Evolutionary conservation across 2,113 vertebrate species (phyloP).

Genomic region (Hippocampus comes): DNA sequence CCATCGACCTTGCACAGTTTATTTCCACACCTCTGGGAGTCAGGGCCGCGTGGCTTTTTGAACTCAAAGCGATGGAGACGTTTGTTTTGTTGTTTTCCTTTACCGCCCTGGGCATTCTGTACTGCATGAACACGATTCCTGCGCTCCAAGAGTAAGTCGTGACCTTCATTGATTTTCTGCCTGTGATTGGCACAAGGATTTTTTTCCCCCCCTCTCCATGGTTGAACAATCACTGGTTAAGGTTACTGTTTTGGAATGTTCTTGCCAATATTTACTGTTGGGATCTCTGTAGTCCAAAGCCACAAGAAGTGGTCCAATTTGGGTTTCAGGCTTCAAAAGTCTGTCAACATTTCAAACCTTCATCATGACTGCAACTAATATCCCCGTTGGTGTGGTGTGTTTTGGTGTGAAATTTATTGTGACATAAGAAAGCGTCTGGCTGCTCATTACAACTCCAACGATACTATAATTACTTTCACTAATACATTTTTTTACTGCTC

Average conservation of each 20-base stretch:
- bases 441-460: too few species aligned
- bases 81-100: conserved; percentile 77
- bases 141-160: conserved; percentile 80
- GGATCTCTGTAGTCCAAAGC: not conserved
- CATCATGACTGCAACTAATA: not conserved
- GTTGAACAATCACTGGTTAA: not conserved
- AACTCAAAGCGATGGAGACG: conserved; percentile 53
- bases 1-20: conserved; percentile 6
- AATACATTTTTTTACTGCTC: too few species aligned
- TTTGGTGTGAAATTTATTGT: too few species aligned
- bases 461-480: too few species aligned
- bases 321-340: not conserved
- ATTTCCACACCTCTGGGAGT: conserved; percentile 15
- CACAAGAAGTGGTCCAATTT: not conserved
- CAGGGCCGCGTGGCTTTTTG: conserved; percentile 6
- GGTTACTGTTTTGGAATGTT: not conserved
- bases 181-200: not conserved
- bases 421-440: too few species aligned
- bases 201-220: not conserved
- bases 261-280: not conserved
- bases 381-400: too few species aligned
- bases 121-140: conserved; percentile 70
- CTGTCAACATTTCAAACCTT: not conserved
- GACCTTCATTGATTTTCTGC: not conserved
- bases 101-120: conserved; percentile 76